Conservation (phyloP, 2,888 invertebrate genomes). For the Brenthis ino region DNA sequence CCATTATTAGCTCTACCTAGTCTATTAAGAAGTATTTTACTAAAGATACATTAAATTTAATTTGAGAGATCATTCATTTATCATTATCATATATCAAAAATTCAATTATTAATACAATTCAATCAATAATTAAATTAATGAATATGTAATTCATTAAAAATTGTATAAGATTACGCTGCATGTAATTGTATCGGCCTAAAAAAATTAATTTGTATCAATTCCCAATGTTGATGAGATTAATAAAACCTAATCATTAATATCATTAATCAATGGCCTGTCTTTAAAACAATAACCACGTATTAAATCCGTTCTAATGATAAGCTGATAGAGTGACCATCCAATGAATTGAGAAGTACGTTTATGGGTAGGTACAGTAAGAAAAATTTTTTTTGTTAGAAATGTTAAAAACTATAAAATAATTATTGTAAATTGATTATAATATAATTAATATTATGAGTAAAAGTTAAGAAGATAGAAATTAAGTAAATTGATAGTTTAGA, state of each 20-base stretch:
- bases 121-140: neutral
- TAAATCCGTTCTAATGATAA: constrained; percentile 71
- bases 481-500: too few relatives aligned
- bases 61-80: constrained; percentile 11
- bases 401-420: too few relatives aligned
- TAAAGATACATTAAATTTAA: neutral
- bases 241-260: constrained; percentile 51
- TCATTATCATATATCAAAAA: constrained; percentile 26
- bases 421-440: too few relatives aligned
- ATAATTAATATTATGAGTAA: too few relatives aligned
- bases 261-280: constrained; percentile 73
- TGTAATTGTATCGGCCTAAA: constrained; percentile 37
- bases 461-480: too few relatives aligned
- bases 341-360: neutral
- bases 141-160: constrained; percentile 21
- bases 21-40: neutral
- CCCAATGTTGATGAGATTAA: constrained; percentile 41
- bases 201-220: constrained; percentile 44
- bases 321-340: constrained; percentile 17
- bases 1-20: too few relatives aligned
- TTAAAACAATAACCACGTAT: constrained; percentile 77
- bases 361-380: too few relatives aligned
- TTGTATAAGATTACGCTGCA: constrained; percentile 25
- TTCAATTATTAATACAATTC: constrained; percentile 23
- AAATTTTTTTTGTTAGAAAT: too few relatives aligned